Conservation (phyloP, 2,113 vertebrate genomes). For the Jaculus jaculus region DNA sequence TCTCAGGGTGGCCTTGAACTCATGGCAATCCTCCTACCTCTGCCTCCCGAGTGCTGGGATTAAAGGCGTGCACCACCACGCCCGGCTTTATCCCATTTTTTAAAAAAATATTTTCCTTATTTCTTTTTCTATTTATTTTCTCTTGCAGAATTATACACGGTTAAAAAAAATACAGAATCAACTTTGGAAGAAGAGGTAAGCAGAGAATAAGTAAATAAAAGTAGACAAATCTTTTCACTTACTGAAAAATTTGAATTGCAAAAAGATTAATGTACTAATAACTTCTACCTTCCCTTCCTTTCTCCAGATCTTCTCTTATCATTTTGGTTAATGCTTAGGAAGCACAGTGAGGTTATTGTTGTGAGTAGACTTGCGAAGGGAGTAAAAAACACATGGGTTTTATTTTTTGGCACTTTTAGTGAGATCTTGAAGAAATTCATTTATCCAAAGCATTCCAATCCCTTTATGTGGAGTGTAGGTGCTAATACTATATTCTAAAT, state of each 20-base stretch:
- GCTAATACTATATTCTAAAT: background rate
- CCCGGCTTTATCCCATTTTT: no score
- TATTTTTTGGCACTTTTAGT: background rate
- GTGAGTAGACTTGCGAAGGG: background rate
- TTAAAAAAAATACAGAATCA: background rate
- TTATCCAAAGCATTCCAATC: background rate
- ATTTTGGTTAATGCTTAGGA: background rate
- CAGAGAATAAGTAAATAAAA: background rate
- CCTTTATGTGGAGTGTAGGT: background rate
- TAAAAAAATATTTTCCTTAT: background rate
- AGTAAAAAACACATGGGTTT: background rate
- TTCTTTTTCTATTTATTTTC: constrained; percentile 22
- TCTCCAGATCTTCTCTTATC: background rate
- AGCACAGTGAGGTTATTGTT: background rate
- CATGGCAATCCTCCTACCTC: no score
- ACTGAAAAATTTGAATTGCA: constrained; percentile 31
- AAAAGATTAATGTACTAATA: background rate
- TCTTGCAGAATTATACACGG: background rate
- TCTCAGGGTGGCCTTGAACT: no score
- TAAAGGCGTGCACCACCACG: no score
- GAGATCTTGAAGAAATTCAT: background rate
- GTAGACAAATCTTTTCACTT: background rate
- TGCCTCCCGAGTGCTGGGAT: no score
- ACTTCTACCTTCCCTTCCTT: background rate
- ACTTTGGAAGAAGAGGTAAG: background rate